These are phyloP conservation scores for Micoletzkya japonica DNA, from an alignment of 2,888 invertebrate species.

Conservation along the genomic window DNA sequence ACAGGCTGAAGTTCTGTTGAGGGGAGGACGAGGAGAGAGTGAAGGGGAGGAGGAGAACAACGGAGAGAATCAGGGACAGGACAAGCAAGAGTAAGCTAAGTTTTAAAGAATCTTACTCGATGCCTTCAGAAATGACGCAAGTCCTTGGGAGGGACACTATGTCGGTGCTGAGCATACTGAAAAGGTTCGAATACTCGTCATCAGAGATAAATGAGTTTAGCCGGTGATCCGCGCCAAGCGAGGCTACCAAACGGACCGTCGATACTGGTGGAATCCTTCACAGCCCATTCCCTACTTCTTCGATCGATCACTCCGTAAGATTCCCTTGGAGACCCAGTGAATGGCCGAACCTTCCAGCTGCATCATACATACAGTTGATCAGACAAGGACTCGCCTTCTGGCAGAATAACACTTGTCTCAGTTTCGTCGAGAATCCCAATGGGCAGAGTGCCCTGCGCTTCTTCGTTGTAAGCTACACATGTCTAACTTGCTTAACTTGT, in stretches of 20 bases:
- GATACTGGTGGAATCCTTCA: constrained; percentile 5
- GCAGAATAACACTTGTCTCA: constrained; percentile 16
- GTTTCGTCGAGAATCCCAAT: constrained; percentile 21
- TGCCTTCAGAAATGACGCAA: background rate
- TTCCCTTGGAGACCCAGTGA: background rate
- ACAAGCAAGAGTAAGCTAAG: background rate
- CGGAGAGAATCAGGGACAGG: background rate
- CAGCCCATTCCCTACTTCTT: constrained; percentile 25
- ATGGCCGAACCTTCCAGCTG: background rate
- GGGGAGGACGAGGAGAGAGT: background rate
- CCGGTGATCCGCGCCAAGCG: background rate
- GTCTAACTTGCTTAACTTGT: background rate
- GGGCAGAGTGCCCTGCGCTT: constrained; percentile 17
- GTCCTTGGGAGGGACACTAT: background rate
- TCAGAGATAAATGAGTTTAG: too few species aligned
- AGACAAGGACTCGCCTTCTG: constrained; percentile 13
- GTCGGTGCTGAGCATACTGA: background rate
- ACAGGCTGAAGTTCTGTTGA: background rate
- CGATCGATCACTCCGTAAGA: constrained; percentile 7
- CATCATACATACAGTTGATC: too few species aligned
- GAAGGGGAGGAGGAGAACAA: background rate
- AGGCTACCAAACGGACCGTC: constrained; percentile 19
- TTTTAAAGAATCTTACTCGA: background rate
- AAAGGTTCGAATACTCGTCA: too few species aligned
- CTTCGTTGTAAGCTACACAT: background rate